Evolutionary conservation across 2,888 invertebrate species (phyloP).

Genomic region (Leucophora obtusa): DNA sequence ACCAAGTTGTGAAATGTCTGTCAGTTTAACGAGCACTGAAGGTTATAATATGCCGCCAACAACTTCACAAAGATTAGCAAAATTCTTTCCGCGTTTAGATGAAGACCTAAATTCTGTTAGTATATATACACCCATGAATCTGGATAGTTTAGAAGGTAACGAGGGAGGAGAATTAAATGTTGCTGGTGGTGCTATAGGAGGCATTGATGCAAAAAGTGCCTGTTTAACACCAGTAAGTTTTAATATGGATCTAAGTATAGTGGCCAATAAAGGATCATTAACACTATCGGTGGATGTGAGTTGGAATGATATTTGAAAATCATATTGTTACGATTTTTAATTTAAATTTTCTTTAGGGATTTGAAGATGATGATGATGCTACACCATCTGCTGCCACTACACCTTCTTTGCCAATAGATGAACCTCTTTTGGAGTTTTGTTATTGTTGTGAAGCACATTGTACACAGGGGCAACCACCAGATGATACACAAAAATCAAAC

Average conservation of each 20-base stretch:
- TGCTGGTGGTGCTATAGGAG: conserved; percentile 56
- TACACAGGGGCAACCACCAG: conserved; percentile 66
- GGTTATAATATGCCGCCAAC: conserved; percentile 73
- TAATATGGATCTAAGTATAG: conserved; percentile 84
- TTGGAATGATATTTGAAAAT: conserved; percentile 20
- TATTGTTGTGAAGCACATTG: conserved; percentile 72
- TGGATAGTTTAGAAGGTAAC: conserved; percentile 70
- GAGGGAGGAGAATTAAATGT: conserved; percentile 68
- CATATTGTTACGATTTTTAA: conserved; percentile 65
- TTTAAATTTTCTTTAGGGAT: conserved; percentile 66
- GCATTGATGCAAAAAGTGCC: conserved; percentile 69
- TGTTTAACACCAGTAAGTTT: conserved; percentile 83
- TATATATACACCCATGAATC: conserved; percentile 79
- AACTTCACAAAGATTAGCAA: conserved; percentile 74
- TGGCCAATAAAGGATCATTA: conserved; percentile 84
- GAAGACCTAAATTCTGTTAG: conserved; percentile 80
- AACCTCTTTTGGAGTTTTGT: conserved; percentile 70
- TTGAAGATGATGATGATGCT: conserved; percentile 81
- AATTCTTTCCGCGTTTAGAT: conserved; percentile 81
- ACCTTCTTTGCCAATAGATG: conserved; percentile 72
- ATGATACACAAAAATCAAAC: conserved; percentile 67
- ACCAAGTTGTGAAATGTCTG: conserved; percentile 82
- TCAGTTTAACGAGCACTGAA: conserved; percentile 83
- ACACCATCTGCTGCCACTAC: conserved; percentile 81
- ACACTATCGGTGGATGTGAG: conserved; percentile 75